Evolutionary conservation across 2,888 invertebrate species (phyloP).

Genomic region (Ecdyonurus torrentis): DNA sequence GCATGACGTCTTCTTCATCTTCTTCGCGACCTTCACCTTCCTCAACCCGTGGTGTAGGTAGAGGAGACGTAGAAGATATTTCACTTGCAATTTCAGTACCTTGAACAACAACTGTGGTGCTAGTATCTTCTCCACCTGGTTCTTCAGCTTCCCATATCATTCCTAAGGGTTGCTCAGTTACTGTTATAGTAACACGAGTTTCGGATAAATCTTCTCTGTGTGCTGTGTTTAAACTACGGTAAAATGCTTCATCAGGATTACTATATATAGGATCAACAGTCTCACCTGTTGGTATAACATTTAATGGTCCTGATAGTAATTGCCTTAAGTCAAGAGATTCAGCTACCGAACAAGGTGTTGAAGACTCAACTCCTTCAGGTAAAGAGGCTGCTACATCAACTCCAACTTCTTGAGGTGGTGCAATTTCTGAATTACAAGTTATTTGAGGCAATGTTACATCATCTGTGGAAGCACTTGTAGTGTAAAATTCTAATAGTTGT

Average conservation of each 20-base stretch:
- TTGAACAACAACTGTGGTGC: conserved; percentile 15
- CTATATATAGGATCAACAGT: neutral
- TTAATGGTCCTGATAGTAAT: neutral
- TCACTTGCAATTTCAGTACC: conserved; percentile 15
- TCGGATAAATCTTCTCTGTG: conserved; percentile 53
- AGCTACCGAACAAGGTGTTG: neutral
- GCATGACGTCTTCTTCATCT: conserved; percentile 21
- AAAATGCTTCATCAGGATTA: conserved; percentile 66
- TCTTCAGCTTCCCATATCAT: conserved; percentile 81
- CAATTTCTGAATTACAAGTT: neutral
- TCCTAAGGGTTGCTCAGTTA: conserved; percentile 41
- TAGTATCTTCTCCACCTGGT: conserved; percentile 18
- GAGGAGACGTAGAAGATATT: conserved; percentile 2
- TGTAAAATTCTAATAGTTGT: conserved; percentile 67
- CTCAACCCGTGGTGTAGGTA: conserved; percentile 13
- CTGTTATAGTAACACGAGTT: neutral
- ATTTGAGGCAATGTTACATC: neutral
- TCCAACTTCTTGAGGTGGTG: conserved; percentile 1
- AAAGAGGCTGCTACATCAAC: neutral
- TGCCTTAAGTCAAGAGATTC: neutral
- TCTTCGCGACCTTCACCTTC: conserved; percentile 32
- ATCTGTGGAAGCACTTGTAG: conserved; percentile 24
- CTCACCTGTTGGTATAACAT: neutral
- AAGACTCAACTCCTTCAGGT: neutral
- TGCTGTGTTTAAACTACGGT: conserved; percentile 72